phyloP scores from a whole-genome alignment of 1,140 invertebrate species.

The Diabrotica undecimpunctata region DNA sequence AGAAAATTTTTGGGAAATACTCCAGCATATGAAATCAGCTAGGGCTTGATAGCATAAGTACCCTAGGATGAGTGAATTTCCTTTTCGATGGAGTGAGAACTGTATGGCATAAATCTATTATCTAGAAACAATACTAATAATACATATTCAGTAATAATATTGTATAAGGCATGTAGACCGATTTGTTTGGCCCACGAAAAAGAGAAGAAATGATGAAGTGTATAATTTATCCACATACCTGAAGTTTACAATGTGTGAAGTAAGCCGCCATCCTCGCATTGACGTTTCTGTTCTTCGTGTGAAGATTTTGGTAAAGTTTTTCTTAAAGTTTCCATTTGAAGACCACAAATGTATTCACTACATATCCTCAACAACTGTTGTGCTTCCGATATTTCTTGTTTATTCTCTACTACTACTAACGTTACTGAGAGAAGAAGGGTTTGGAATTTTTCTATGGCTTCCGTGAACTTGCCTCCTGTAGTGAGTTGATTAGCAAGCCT shows the following conservation, averaged over 20 bases:
- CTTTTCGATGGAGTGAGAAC: too few relatives aligned
- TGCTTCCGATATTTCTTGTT: constrained; percentile 86
- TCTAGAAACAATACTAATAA: too few relatives aligned
- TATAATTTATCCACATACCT: not conserved
- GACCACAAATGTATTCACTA: constrained; percentile 88
- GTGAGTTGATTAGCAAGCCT: constrained; percentile 91
- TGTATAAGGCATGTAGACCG: too few relatives aligned
- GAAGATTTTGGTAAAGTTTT: constrained; percentile 88
- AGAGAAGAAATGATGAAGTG: too few relatives aligned
- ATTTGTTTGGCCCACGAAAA: too few relatives aligned
- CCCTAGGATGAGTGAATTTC: too few relatives aligned
- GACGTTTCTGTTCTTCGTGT: constrained; percentile 84
- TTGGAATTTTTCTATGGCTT: constrained; percentile 88
- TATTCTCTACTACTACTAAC: constrained; percentile 87
- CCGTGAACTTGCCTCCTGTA: constrained; percentile 93
- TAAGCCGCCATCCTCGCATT: constrained; percentile 98
- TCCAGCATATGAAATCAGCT: too few relatives aligned
- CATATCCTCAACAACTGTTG: constrained; percentile 92
- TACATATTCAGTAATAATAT: too few relatives aligned
- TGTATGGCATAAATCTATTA: too few relatives aligned
- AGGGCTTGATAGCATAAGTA: too few relatives aligned
- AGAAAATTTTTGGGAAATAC: too few relatives aligned
- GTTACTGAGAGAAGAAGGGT: constrained; percentile 81
- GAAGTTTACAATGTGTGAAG: constrained; percentile 96
- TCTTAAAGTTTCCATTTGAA: constrained; percentile 89